Conservation (phyloP, 2,113 vertebrate species). For the Parus major region DNA sequence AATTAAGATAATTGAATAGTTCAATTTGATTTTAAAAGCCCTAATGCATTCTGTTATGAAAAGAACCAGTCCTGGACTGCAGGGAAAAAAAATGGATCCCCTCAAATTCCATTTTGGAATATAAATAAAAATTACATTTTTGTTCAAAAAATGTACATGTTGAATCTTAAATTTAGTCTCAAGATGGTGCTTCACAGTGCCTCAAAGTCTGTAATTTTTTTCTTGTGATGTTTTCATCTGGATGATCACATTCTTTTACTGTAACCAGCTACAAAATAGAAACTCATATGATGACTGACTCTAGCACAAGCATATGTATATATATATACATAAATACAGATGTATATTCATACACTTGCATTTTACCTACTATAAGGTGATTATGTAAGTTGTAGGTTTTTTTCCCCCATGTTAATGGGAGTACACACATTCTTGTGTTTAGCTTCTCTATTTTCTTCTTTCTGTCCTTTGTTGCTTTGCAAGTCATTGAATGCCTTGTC, state of each 20-base stretch:
- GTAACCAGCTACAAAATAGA: neutral
- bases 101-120: neutral
- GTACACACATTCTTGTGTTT: neutral
- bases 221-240: neutral
- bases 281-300: neutral
- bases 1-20: neutral
- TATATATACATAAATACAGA: neutral
- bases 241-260: neutral
- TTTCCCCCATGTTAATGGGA: fast-evolving
- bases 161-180: neutral
- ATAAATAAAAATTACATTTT: neutral
- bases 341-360: neutral
- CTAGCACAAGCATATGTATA: neutral
- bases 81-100: neutral
- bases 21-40: neutral
- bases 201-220: neutral
- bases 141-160: neutral
- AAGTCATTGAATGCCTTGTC: neutral
- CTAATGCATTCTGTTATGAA: neutral
- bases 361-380: neutral
- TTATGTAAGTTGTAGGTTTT: neutral
- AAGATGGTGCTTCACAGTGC: neutral
- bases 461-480: neutral
- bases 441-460: neutral
- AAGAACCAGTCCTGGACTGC: neutral